phyloP scores from a whole-genome alignment of 2,888 invertebrate genomes.

The Toxonevra muliebris region DNA sequence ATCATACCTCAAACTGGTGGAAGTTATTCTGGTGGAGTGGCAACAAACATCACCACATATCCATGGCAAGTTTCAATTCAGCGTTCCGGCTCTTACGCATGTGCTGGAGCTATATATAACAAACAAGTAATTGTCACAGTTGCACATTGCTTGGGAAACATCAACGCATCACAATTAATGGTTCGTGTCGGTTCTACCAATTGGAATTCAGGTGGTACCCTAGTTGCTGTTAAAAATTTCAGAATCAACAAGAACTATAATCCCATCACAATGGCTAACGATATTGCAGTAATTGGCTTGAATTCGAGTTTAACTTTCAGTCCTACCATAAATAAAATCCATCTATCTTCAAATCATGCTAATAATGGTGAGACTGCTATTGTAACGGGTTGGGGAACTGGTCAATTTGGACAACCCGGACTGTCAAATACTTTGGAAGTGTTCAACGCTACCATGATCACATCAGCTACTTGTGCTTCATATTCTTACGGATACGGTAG shows the following conservation, averaged over 20 bases:
- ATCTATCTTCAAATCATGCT: slow-evolving; percentile 53
- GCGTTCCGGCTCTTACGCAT: slow-evolving; percentile 65
- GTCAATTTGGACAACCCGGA: too few relatives aligned
- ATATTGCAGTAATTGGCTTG: slow-evolving; percentile 69
- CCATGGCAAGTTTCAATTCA: slow-evolving; percentile 57
- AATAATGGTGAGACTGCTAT: slow-evolving; percentile 26
- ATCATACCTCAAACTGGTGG: slow-evolving; percentile 54
- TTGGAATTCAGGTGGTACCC: slow-evolving; percentile 51
- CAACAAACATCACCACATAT: slow-evolving; percentile 44
- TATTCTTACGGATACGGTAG: too few relatives aligned
- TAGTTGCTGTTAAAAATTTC: slow-evolving; percentile 36
- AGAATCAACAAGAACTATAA: slow-evolving; percentile 64
- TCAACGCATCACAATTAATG: slow-evolving; percentile 41
- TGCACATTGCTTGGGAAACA: slow-evolving; percentile 67
- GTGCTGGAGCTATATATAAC: slow-evolving; percentile 68
- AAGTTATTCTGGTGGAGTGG: slow-evolving; percentile 56
- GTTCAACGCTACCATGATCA: too few relatives aligned
- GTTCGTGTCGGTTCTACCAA: slow-evolving; percentile 68
- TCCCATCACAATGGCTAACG: slow-evolving; percentile 66
- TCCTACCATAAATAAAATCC: slow-evolving; percentile 60
- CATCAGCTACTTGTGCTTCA: too few relatives aligned
- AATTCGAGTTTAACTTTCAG: slow-evolving; percentile 62
- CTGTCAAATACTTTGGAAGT: too few relatives aligned
- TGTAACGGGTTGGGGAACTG: slow-evolving; percentile 43
- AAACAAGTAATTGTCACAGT: slow-evolving; percentile 68